Percentiles rank a stretch among this genome's conserved stretches.
Conservation (phyloP, 2,888 invertebrate genomes). For the Tortrix viridana region DNA sequence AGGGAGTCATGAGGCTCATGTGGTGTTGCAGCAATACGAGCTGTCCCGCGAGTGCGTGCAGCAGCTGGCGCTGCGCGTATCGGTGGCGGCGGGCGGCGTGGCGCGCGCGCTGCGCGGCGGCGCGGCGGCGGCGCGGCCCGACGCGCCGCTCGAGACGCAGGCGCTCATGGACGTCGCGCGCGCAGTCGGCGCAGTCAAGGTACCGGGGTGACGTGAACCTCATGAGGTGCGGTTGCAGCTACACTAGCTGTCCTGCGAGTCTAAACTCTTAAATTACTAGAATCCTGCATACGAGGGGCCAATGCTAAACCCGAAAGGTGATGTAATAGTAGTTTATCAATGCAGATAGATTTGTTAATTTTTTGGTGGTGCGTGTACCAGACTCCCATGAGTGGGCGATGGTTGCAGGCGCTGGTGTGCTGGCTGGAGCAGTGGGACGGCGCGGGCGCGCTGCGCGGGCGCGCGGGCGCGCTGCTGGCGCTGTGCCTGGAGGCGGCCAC, state of each 20-base stretch:
- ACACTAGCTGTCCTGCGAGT: too few relatives aligned
- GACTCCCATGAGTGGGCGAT: neutral
- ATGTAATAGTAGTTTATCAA: too few relatives aligned
- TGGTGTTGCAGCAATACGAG: slow-evolving; percentile 94
- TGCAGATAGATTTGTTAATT: too few relatives aligned
- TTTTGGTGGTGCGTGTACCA: too few relatives aligned
- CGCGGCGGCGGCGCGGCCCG: slow-evolving; percentile 87
- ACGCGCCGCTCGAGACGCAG: slow-evolving; percentile 88
- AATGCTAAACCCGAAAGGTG: too few relatives aligned
- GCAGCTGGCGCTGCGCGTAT: slow-evolving; percentile 92
- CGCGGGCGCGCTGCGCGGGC: slow-evolving; percentile 44
- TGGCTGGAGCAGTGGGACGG: slow-evolving; percentile 92
- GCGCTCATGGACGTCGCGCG: slow-evolving; percentile 94
- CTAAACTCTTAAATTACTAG: too few relatives aligned
- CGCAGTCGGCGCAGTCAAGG: slow-evolving; percentile 91
- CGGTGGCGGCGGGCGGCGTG: slow-evolving; percentile 91
- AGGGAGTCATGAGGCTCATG: too few relatives aligned
- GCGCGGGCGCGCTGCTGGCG: slow-evolving; percentile 87
- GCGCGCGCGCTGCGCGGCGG: slow-evolving; percentile 61
- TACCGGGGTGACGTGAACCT: too few relatives aligned
- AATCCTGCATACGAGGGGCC: too few relatives aligned
- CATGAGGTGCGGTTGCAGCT: too few relatives aligned
- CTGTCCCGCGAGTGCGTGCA: slow-evolving; percentile 96
- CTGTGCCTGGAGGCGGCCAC: slow-evolving; percentile 94
- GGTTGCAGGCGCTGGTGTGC: slow-evolving; percentile 87